phyloP scores from a whole-genome alignment of 2,797 vertebrate species.

The Brachymystax lenok region DNA sequence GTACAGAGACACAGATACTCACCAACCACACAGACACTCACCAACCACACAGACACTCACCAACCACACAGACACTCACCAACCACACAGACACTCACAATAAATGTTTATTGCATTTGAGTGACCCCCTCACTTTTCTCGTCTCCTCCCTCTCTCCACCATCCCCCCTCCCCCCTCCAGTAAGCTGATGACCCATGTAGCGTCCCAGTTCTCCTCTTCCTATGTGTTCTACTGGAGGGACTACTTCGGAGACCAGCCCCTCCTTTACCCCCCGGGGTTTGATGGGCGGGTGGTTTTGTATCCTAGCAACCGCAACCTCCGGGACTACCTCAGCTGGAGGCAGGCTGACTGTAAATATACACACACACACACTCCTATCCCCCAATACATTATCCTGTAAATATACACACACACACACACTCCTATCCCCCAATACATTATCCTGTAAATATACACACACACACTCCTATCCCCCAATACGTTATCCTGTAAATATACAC shows the following conservation, averaged over 20 bases:
- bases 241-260: slow-evolving; percentile 88
- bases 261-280: slow-evolving; percentile 92
- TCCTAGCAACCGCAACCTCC: slow-evolving; percentile 90
- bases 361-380: background rate
- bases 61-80: too few species aligned
- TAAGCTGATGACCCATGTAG: slow-evolving; percentile 96
- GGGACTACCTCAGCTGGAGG: slow-evolving; percentile 97
- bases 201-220: slow-evolving; percentile 95
- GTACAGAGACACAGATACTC: background rate
- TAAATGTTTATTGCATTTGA: background rate
- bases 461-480: background rate
- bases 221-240: slow-evolving; percentile 97
- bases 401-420: background rate
- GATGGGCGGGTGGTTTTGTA: slow-evolving; percentile 94
- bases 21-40: too few species aligned
- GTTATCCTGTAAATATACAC: background rate
- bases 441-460: background rate
- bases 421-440: background rate
- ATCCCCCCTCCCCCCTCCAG: slow-evolving; percentile 63
- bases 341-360: slow-evolving; percentile 92
- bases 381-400: background rate
- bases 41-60: too few species aligned
- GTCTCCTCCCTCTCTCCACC: background rate
- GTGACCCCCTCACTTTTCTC: background rate
- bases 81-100: background rate